Percentiles rank a stretch among this genome's conserved stretches.
phyloP scores from a whole-genome alignment of 2,113 vertebrate species.

The Lepisosteus osseus region DNA sequence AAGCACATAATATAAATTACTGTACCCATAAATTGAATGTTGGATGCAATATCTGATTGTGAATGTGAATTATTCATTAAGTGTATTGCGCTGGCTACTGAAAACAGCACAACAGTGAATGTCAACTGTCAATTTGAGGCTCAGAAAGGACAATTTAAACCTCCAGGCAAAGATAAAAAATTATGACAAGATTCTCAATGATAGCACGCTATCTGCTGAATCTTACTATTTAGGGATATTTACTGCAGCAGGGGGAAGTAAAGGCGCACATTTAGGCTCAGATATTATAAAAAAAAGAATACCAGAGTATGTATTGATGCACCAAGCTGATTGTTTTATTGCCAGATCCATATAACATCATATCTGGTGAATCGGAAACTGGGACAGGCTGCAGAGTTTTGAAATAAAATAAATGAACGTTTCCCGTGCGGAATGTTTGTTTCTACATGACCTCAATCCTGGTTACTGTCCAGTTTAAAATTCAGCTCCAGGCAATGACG shows the following conservation, averaged over 20 bases:
- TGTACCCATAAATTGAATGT: background rate
- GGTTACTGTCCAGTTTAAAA: too few species aligned
- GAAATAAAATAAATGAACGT: background rate
- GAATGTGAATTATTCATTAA: conserved; percentile 1
- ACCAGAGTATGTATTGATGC: too few species aligned
- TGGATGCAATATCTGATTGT: background rate
- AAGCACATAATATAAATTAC: conserved; percentile 1
- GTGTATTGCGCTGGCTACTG: background rate
- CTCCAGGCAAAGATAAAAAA: background rate
- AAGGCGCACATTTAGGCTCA: too few species aligned
- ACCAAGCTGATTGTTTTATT: too few species aligned
- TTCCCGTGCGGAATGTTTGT: conserved; percentile 10
- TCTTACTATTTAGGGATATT: too few species aligned
- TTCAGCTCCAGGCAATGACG: too few species aligned
- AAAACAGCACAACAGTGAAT: background rate
- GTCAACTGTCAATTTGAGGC: background rate
- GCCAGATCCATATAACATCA: conserved; percentile 6
- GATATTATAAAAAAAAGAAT: too few species aligned
- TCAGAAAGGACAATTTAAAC: background rate
- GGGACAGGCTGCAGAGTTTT: background rate
- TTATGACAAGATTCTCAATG: background rate
- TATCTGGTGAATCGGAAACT: conserved; percentile 23
- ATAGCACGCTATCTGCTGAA: background rate
- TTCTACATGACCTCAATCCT: too few species aligned
- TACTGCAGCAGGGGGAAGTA: too few species aligned